phyloP scores from a whole-genome alignment of 2,797 vertebrate species.

The Nothura maculosa region DNA sequence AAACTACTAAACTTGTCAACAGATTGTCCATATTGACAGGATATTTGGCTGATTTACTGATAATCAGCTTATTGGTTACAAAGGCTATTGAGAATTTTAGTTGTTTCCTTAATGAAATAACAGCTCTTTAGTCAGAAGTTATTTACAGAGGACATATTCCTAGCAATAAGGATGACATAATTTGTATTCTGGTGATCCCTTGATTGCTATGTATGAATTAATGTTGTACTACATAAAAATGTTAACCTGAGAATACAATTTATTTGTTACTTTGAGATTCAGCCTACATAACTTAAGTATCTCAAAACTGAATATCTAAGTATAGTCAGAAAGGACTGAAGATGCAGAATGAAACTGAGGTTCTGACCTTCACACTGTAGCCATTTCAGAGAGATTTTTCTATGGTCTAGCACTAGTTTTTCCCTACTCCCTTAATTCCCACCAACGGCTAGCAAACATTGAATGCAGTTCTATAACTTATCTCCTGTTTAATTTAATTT shows the following conservation, averaged over 20 bases:
- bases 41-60: slow-evolving; percentile 53
- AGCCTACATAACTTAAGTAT: neutral
- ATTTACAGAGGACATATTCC: slow-evolving; percentile 9
- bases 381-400: neutral
- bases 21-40: neutral
- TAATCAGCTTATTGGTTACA: slow-evolving; percentile 33
- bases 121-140: slow-evolving; percentile 9
- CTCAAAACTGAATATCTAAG: neutral
- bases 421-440: neutral
- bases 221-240: neutral
- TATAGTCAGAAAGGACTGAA: neutral
- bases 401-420: neutral
- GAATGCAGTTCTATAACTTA: neutral
- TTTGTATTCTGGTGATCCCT: neutral
- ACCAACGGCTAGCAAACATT: neutral
- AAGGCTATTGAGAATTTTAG: slow-evolving; percentile 53
- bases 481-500: neutral
- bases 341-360: neutral
- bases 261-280: neutral
- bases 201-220: neutral
- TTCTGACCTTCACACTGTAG: neutral
- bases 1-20: slow-evolving; percentile 65
- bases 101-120: slow-evolving; percentile 66
- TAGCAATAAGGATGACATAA: neutral
- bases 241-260: neutral